Conservation (phyloP, 2,113 vertebrate species). For the Arizona elegans region DNA sequence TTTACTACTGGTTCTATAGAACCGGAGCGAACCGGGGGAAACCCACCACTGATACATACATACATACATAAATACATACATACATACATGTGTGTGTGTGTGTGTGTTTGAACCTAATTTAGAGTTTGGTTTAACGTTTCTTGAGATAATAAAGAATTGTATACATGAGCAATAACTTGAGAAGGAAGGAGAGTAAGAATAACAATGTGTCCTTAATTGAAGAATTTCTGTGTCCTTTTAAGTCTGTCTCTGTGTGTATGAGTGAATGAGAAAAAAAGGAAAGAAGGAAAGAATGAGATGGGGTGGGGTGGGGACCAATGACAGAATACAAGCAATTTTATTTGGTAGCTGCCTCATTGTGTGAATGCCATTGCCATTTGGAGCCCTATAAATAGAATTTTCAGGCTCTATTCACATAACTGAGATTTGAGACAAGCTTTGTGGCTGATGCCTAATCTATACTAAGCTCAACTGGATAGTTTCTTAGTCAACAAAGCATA, state of each 20-base stretch:
- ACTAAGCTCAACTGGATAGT: not conserved
- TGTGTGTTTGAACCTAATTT: not conserved
- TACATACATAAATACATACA: no score
- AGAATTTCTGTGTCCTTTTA: not conserved
- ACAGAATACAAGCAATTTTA: not conserved
- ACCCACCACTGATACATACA: no score
- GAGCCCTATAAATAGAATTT: slow-evolving; percentile 25
- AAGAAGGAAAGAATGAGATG: not conserved
- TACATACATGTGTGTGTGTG: no score
- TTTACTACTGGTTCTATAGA: no score
- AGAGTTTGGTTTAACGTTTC: not conserved
- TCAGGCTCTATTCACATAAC: slow-evolving; percentile 26
- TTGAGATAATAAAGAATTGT: not conserved
- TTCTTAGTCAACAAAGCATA: not conserved
- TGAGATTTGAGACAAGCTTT: slow-evolving; percentile 24
- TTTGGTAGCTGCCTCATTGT: not conserved
- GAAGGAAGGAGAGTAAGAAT: not conserved
- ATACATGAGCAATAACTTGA: not conserved
- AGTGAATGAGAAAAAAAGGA: not conserved
- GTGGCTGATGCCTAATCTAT: not conserved
- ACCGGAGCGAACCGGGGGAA: no score
- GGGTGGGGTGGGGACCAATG: no score
- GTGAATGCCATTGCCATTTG: not conserved
- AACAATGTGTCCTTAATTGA: not conserved
- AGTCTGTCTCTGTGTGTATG: not conserved